Evolutionary conservation across 23 tunicate genomes (phyloP), one percentile per base, ranked within the genome.

Genomic region (Phallusia fumigata): DNA sequence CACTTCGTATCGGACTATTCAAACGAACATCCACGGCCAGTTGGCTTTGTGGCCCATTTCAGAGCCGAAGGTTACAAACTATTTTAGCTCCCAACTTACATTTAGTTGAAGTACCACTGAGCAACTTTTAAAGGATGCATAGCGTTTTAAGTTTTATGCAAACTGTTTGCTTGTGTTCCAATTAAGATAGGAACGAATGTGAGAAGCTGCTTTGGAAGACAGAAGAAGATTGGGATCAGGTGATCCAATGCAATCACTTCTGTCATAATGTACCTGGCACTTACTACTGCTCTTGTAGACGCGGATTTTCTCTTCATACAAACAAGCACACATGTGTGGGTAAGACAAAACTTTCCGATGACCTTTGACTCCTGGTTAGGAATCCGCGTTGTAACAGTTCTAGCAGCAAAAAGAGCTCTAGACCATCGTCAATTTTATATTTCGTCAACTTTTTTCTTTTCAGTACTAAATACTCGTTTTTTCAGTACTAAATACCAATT

Each of bases 241-340:
- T 81, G 22, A 35, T 93, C 28, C 85, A 81, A 47, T 93, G 98
- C 82, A 88, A 85, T 84, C 98, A 93, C 32, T 73, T 40, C 76
- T 93, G 98, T 53, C 80, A 84, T 36, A 93, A 93, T 76, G 82
- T 85, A 13, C 90, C 87, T 33, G 93, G 93, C 10, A 65, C 87
- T 2, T 93, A 93, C 53, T 88, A 88, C 80, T 93, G 98, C 85
- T 58, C 88, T 6, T 93, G 98, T 78, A 77, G 87, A 34, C 80
- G 77, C 0, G 98, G 93, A 12, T 93, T 72, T 53, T 47, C 74
- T 0, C 81, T 93, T 19, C 84, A 88, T 81, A 81, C 82, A 79
- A 88, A 93, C 58, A 35, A 52, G 24, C 98, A 93, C 78, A 93
- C 98, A 22, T 93, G 98, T 83, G 87, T 86, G 24, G 87, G 98